Evolutionary conservation across 2,797 vertebrate genomes (phyloP).

Genomic region (Anomalospiza imberbis): DNA sequence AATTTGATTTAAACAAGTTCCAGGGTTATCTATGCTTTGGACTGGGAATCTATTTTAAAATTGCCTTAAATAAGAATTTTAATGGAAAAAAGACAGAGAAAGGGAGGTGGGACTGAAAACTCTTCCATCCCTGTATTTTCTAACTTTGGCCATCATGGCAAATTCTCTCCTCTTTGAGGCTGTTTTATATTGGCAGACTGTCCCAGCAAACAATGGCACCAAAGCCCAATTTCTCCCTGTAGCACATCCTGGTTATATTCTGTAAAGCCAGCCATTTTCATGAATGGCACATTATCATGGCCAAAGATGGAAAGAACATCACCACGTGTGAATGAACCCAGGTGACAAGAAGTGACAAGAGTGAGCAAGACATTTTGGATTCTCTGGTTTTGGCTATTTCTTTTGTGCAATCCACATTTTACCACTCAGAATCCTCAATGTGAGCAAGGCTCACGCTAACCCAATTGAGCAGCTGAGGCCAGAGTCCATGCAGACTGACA

Average conservation of each 20-base stretch:
- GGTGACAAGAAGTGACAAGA: not conserved
- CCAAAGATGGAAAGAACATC: not conserved
- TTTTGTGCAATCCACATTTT: rapidly evolving
- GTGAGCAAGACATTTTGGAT: not conserved
- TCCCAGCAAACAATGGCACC: not conserved
- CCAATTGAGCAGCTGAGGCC: not conserved
- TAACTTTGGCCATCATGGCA: not conserved
- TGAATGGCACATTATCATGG: not conserved
- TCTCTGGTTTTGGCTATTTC: not conserved
- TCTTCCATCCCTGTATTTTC: not conserved
- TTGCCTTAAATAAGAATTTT: not conserved
- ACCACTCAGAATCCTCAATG: not conserved
- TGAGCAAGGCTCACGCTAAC: not conserved
- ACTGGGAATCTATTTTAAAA: not conserved
- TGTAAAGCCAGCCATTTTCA: not conserved
- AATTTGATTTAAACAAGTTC: not conserved
- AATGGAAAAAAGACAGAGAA: not conserved
- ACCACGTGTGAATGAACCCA: not conserved
- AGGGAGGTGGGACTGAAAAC: not conserved
- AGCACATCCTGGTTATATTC: not conserved
- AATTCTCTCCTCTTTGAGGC: not conserved
- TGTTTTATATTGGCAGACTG: not conserved
- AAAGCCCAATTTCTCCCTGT: not conserved
- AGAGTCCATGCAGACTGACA: not conserved
- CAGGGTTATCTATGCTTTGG: not conserved